Evolutionary conservation across 2,797 vertebrate species (phyloP).

Genomic region (Saxicola maurus): DNA sequence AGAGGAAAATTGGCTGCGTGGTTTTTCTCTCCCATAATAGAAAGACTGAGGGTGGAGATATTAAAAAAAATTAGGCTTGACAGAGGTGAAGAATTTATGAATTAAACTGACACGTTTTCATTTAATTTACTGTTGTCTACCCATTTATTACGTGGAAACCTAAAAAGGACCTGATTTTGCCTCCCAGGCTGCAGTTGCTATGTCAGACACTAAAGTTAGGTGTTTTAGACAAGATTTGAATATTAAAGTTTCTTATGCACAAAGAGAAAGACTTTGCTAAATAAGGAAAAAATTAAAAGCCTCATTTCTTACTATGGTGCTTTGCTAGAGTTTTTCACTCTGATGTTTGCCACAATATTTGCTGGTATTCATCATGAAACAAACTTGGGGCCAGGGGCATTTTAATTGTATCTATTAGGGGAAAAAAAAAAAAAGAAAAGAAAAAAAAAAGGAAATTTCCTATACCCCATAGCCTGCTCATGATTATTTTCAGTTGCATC

Average conservation of each 20-base stretch:
- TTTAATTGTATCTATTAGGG: not conserved
- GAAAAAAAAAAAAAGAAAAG: no score
- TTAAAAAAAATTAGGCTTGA: not conserved
- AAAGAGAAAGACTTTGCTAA: not conserved
- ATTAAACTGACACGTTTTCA: conserved; percentile 3
- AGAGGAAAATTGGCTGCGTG: conserved; percentile 1
- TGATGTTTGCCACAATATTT: not conserved
- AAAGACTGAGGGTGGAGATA: conserved; percentile 17
- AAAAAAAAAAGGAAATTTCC: not conserved
- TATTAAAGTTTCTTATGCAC: not conserved
- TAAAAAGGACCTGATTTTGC: conserved; percentile 11
- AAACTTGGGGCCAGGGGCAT: not conserved
- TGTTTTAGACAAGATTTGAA: not conserved
- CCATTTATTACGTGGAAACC: conserved; percentile 3
- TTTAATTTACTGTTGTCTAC: conserved; percentile 15
- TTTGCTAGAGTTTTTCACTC: not conserved
- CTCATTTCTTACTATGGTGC: not conserved
- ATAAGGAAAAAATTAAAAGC: not conserved
- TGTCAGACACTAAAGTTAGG: not conserved
- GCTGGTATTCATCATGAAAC: not conserved
- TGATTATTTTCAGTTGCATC: not conserved
- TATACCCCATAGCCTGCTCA: not conserved
- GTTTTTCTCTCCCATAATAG: not conserved
- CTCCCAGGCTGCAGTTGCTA: conserved; percentile 4
- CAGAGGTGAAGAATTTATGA: not conserved